Evolutionary conservation across 2,113 vertebrate species (phyloP).

Genomic region (Actenoides lindsayi): DNA sequence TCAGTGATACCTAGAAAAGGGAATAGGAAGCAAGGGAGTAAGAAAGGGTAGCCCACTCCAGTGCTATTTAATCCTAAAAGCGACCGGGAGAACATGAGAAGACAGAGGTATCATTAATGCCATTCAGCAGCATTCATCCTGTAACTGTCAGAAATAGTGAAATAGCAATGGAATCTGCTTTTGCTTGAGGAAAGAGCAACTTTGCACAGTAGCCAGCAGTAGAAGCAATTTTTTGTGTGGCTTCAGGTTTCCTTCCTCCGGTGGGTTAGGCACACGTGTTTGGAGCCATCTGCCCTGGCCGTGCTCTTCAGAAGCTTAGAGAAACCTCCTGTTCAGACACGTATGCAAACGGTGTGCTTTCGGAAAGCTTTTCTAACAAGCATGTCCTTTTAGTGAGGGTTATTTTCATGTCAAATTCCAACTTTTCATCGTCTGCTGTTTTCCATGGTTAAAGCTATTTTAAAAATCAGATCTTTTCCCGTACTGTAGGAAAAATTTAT

Average conservation of each 20-base stretch:
- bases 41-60: neutral
- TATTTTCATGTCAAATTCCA: neutral
- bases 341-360: neutral
- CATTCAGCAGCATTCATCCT: neutral
- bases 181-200: neutral
- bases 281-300: neutral
- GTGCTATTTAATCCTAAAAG: neutral
- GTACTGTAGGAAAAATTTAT: neutral
- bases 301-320: neutral
- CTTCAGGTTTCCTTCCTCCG: neutral
- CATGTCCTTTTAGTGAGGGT: neutral
- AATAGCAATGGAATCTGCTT: neutral
- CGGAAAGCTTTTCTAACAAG: neutral
- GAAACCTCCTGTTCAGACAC: neutral
- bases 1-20: neutral
- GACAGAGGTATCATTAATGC: neutral
- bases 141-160: neutral
- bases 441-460: neutral
- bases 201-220: neutral
- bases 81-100: neutral
- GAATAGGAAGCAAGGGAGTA: neutral
- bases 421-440: neutral
- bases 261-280: neutral
- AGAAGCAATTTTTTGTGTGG: rapidly evolving
- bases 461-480: neutral